Conservation (phyloP, 2,113 vertebrate genomes). For the Austrofundulus limnaeus region DNA sequence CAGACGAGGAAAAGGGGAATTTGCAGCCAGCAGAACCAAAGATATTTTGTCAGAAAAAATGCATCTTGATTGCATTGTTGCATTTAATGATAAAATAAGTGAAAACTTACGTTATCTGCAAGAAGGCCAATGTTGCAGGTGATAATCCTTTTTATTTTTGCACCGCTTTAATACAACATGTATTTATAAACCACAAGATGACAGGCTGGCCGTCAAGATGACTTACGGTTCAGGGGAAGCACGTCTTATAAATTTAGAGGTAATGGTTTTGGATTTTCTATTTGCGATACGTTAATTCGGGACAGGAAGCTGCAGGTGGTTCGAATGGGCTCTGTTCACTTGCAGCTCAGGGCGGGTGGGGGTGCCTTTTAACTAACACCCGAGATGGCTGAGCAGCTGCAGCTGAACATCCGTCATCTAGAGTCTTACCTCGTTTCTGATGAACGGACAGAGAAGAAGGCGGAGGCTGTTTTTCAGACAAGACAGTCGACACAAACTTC, state of each 20-base stretch:
- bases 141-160: slow-evolving; percentile 3
- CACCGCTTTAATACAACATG: not conserved
- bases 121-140: slow-evolving; percentile 5
- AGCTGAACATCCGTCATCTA: slow-evolving; percentile 11
- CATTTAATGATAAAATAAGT: not conserved
- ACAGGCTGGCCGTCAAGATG: slow-evolving; percentile 23
- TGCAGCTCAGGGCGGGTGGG: not conserved
- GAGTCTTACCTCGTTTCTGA: slow-evolving; percentile 49
- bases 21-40: not conserved
- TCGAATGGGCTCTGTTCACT: slow-evolving; percentile 7
- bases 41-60: not conserved
- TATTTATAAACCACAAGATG: slow-evolving; percentile 55
- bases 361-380: slow-evolving; percentile 37
- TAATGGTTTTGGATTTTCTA: slow-evolving; percentile 44
- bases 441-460: slow-evolving; percentile 9
- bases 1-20: not conserved
- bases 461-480: slow-evolving; percentile 33
- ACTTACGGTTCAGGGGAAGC: slow-evolving; percentile 42
- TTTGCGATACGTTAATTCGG: slow-evolving; percentile 54
- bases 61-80: not conserved
- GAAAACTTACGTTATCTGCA: not conserved
- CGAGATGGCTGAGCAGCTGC: slow-evolving; percentile 53
- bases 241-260: slow-evolving; percentile 50
- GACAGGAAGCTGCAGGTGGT: slow-evolving; percentile 35
- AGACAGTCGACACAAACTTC: slow-evolving; percentile 49